Conservation (phyloP, 2,797 vertebrate genomes). For the Dromococcyx pavoninus region DNA sequence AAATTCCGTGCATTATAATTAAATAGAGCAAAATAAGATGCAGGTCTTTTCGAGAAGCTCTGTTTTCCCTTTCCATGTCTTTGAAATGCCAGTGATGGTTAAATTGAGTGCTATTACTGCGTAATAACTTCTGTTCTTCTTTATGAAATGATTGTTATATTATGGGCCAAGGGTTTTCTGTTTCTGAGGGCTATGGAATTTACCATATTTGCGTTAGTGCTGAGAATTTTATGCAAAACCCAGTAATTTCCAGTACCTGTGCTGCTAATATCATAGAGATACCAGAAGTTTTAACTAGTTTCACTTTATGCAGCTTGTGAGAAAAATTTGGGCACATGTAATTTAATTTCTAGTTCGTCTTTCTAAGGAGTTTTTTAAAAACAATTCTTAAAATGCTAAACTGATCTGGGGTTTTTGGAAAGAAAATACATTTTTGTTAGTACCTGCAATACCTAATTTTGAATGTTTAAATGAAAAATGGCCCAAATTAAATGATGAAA, state of each 20-base stretch:
- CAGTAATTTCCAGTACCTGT: not conserved
- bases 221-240: not conserved
- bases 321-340: not conserved
- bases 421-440: not conserved
- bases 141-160: not conserved
- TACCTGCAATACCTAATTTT: not conserved
- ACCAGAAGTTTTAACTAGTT: not conserved
- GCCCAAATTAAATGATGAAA: not conserved
- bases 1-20: not conserved
- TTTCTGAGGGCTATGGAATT: not conserved
- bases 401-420: not conserved
- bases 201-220: not conserved
- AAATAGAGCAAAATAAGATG: not conserved
- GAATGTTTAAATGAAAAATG: not conserved
- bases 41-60: not conserved
- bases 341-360: not conserved
- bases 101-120: not conserved
- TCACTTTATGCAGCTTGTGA: not conserved
- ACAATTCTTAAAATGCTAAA: not conserved
- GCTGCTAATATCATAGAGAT: not conserved
- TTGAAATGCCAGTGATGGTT: not conserved
- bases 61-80: not conserved
- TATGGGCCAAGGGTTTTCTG: not conserved
- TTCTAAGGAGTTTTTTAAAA: not conserved
- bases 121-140: not conserved